phyloP scores from a whole-genome alignment of 35 echinoderm and acorn worm species.

The Stichopus chloronotus region DNA sequence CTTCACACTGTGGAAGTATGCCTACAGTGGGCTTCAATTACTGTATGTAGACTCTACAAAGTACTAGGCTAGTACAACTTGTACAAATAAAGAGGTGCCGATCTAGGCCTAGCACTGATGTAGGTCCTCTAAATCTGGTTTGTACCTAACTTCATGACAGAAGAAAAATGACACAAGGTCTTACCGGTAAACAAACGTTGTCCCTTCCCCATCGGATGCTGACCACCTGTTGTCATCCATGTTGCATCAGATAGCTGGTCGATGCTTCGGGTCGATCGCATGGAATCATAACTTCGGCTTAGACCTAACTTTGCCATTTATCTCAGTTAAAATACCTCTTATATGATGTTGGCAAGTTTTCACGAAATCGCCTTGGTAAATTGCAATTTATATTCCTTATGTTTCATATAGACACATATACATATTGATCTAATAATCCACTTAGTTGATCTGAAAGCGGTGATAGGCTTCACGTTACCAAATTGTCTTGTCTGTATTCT shows the following conservation, averaged over 20 bases:
- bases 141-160: no score
- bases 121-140: no score
- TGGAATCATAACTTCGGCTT: not conserved
- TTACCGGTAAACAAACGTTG: slow-evolving; percentile 83
- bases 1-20: no score
- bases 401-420: not conserved
- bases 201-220: slow-evolving; percentile 83
- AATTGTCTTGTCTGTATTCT: not conserved
- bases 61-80: no score
- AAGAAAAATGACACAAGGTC: no score
- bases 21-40: no score
- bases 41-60: no score
- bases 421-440: not conserved
- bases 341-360: not conserved
- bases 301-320: not conserved
- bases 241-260: slow-evolving; percentile 70
- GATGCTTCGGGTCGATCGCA: not conserved
- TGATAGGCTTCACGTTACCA: not conserved
- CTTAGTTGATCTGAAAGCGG: not conserved
- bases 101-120: no score
- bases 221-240: slow-evolving; percentile 69
- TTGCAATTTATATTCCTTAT: not conserved
- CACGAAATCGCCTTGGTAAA: not conserved
- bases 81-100: no score
- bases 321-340: not conserved